Percentiles rank a stretch among this genome's conserved stretches.
phyloP scores from a whole-genome alignment of 2,113 vertebrate genomes.

The Holacanthus passer region DNA sequence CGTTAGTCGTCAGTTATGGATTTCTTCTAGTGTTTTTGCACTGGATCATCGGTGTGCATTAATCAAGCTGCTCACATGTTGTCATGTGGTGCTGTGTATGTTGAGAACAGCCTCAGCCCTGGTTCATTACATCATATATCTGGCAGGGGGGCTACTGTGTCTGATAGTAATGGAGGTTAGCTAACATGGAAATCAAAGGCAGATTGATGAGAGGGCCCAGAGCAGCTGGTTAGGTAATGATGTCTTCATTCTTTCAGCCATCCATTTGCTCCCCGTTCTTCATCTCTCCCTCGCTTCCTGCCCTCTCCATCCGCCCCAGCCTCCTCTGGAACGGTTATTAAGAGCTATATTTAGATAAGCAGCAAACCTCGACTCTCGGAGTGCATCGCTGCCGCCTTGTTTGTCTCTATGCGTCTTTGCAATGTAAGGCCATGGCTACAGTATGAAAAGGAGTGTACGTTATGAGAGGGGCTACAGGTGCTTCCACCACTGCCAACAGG shows the following conservation, averaged over 20 bases:
- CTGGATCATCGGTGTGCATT: not conserved
- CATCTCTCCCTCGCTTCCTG: conserved; percentile 44
- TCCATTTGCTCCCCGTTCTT: conserved; percentile 51
- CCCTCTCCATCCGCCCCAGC: conserved; percentile 58
- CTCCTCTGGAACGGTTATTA: conserved; percentile 61
- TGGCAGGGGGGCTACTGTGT: conserved; percentile 20
- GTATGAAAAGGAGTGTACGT: conserved; percentile 44
- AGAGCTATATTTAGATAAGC: conserved; percentile 72
- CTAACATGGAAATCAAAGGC: conserved; percentile 48
- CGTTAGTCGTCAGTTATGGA: conserved; percentile 6
- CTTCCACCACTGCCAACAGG: conserved; percentile 24
- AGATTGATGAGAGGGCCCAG: conserved; percentile 62
- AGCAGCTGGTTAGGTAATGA: conserved; percentile 70
- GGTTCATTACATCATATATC: conserved; percentile 16
- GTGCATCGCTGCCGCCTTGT: conserved; percentile 12
- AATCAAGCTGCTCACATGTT: not conserved
- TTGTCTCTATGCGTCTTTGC: conserved; percentile 33
- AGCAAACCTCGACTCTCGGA: conserved; percentile 37
- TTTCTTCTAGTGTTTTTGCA: conserved; percentile 28
- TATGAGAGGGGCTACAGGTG: conserved; percentile 44
- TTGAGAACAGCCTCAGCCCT: not conserved
- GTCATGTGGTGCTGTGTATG: not conserved
- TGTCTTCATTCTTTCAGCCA: conserved; percentile 59
- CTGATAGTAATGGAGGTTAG: conserved; percentile 48
- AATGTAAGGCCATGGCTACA: conserved; percentile 33